Evolutionary conservation across 2,888 invertebrate genomes (phyloP).

Genomic region (Alitta virens): DNA sequence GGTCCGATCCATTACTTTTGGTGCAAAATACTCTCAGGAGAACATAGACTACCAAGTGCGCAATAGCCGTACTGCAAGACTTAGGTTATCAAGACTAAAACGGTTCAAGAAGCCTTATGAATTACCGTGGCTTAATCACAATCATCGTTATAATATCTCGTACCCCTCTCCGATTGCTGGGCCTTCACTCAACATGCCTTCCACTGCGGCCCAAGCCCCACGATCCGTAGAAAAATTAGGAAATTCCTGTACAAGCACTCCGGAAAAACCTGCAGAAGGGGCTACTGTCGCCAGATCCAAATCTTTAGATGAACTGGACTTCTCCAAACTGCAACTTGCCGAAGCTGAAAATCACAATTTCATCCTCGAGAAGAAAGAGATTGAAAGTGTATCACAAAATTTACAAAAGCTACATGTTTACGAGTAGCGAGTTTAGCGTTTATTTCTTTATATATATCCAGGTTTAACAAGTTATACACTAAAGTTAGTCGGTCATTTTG

Average conservation of each 20-base stretch:
- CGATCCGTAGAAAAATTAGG: constrained; percentile 4
- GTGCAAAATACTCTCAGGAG: constrained; percentile 17
- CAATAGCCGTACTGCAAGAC: constrained; percentile 26
- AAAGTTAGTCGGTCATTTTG: no score
- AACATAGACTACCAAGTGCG: constrained; percentile 14
- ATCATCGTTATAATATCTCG: background rate
- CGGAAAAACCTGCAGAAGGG: constrained; percentile 8
- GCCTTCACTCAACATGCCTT: background rate
- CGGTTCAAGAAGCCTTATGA: constrained; percentile 43
- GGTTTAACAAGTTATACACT: no score
- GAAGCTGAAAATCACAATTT: constrained; percentile 28
- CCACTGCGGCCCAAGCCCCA: constrained; percentile 4
- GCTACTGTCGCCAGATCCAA: constrained; percentile 39
- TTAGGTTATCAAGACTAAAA: constrained; percentile 28
- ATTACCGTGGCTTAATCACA: constrained; percentile 39
- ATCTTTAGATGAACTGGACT: constrained; percentile 47
- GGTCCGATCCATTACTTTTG: constrained; percentile 12
- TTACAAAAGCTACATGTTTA: constrained; percentile 41
- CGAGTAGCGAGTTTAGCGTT: constrained; percentile 8
- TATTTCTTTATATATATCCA: no score
- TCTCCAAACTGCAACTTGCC: constrained; percentile 35
- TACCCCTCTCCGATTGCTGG: background rate
- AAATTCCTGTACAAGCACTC: constrained; percentile 20
- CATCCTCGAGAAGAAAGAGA: constrained; percentile 29
- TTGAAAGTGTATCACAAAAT: constrained; percentile 41